Evolutionary conservation across 2,888 invertebrate species (phyloP), one percentile per base, ranked within the genome.

Genomic region (Anaspis maculata): DNA sequence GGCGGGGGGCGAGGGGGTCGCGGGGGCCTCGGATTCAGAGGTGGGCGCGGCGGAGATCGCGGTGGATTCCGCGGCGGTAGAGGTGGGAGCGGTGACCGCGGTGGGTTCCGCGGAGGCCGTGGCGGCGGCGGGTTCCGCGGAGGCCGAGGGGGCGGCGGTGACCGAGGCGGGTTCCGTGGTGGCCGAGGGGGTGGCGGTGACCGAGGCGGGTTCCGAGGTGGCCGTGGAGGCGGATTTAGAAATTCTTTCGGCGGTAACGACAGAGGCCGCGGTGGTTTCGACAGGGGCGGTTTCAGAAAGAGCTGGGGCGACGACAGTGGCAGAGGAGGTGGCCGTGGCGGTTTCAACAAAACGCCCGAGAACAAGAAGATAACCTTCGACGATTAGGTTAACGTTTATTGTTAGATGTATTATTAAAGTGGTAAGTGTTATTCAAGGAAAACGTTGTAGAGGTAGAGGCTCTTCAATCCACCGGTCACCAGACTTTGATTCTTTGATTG

Each of bases 301-400:
- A 57, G 61, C 3, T 56, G 38, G 25, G 57, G 61, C 4, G 59
- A 71, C 25, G 72, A 70, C 51, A 76, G 76, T 55, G 73, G 76
- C 52, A 75, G 77, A 55, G 74, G 76, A 54, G 76, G 78, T 56
- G 80, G 77, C 55, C 76, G 78, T 56, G 80, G 77, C 49, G 76
- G 69, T 66, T 68, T 39, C n/a, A 44, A 51, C 16, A 52, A 59
- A 37, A 41, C 72, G n/a, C 45, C 63, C 39, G 76, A 79, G 63
- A 85, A 84, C 62, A 85, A 83, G 69, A 84, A 83, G 68, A 83
- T 83, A 38, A 75, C 71, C 32, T 83, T 83, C 59, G 79, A 62
- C 42, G 58, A 80, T 41, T 60, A 59, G 46, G 22, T 26, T 28
- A 42, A 38, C 36, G 30, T 30, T 42, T 42, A 29, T 37, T 48